phyloP scores from a whole-genome alignment of 1,140 invertebrate genomes.

The Bombus breviceps region DNA sequence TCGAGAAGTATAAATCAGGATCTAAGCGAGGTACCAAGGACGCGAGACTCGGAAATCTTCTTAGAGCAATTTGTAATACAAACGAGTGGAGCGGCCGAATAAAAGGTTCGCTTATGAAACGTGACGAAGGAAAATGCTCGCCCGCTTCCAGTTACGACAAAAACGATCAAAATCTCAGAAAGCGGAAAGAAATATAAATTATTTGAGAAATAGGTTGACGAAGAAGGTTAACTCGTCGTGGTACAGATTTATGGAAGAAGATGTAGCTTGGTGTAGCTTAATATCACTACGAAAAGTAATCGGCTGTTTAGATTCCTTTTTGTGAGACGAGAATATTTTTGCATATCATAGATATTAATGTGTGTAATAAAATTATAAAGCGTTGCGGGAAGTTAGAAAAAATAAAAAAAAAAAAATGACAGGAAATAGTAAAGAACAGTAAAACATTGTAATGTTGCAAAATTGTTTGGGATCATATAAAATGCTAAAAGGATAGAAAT shows the following conservation, averaged over 20 bases:
- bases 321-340: too few relatives aligned
- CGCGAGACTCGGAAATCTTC: conserved; percentile 65
- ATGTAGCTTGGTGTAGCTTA: neutral
- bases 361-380: neutral
- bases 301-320: too few relatives aligned
- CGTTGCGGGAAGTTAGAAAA: neutral
- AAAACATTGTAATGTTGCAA: neutral
- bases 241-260: neutral
- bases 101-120: conserved; percentile 66
- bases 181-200: conserved; percentile 9
- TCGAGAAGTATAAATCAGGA: conserved; percentile 66
- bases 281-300: neutral
- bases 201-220: neutral
- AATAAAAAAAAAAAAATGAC: neutral
- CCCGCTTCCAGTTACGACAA: conserved; percentile 20
- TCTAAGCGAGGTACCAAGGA: conserved; percentile 56
- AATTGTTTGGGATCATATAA: neutral
- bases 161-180: conserved; percentile 38
- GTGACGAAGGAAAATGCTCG: conserved; percentile 64
- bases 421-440: neutral
- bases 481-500: neutral
- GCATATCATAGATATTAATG: too few relatives aligned
- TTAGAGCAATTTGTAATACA: conserved; percentile 74
- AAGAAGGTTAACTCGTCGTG: neutral
- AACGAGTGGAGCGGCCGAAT: conserved; percentile 63